A percentile compares a stretch with the other conserved stretches of the same genome.
phyloP scores from a whole-genome alignment of 1,140 invertebrate genomes.

The Bradysia coprophila region DNA sequence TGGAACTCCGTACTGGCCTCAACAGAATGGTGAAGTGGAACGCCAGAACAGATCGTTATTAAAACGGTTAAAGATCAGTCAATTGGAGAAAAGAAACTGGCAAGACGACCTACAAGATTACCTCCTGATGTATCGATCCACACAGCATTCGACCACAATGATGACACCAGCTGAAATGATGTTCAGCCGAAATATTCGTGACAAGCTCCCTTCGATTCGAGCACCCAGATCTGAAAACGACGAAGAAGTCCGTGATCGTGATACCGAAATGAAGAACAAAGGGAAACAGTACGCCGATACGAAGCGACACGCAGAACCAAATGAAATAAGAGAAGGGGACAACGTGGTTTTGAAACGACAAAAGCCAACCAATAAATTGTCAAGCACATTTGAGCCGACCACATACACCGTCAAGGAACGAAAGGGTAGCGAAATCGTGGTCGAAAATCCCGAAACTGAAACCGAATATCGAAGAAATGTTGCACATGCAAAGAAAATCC shows the following conservation, averaged over 20 bases:
- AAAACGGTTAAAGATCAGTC: slow-evolving; percentile 9
- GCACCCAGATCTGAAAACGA: not conserved
- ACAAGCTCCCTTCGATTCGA: slow-evolving; percentile 1
- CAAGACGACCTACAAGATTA: slow-evolving; percentile 10
- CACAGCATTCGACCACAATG: slow-evolving; percentile 15
- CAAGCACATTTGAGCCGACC: not conserved
- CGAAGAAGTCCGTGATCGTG: slow-evolving; percentile 2
- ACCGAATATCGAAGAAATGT: not conserved
- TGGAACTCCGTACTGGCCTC: slow-evolving; percentile 14
- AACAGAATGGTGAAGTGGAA: slow-evolving; percentile 19
- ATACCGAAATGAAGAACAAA: slow-evolving; percentile 2
- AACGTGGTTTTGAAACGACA: not conserved
- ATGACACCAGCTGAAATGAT: slow-evolving; percentile 19
- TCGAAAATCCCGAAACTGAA: not conserved
- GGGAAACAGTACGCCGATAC: slow-evolving; percentile 3
- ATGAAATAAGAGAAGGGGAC: not conserved
- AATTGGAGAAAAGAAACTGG: slow-evolving; percentile 6
- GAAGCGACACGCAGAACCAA: slow-evolving; percentile 1
- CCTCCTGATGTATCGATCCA: slow-evolving; percentile 16
- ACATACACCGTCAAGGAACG: not conserved
- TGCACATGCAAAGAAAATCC: not conserved
- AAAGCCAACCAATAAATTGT: not conserved
- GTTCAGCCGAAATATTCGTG: slow-evolving; percentile 11
- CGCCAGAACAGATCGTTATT: slow-evolving; percentile 14
- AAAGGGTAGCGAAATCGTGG: not conserved